These are phyloP conservation scores for Pterostichus madidus DNA, from an alignment of 2,888 invertebrate species.

Conservation along the genomic window DNA sequence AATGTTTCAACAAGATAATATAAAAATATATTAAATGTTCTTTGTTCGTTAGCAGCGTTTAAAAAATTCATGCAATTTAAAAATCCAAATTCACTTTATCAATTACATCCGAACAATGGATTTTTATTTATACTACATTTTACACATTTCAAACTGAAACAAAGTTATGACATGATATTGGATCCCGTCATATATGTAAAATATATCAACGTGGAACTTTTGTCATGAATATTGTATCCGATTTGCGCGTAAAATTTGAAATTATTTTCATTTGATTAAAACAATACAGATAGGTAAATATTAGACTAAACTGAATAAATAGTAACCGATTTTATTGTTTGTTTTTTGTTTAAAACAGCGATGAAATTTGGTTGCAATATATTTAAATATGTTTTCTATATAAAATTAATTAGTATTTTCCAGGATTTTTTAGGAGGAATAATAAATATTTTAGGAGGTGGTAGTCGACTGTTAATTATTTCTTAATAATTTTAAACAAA, in stretches of 20 bases:
- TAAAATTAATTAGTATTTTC: too few relatives aligned
- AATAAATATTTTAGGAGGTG: too few relatives aligned
- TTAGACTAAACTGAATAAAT: not conserved
- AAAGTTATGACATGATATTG: not conserved
- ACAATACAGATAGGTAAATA: slow-evolving; percentile 14
- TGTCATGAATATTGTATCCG: not conserved
- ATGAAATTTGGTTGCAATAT: too few relatives aligned
- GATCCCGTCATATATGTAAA: not conserved
- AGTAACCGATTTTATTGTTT: not conserved
- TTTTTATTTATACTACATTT: slow-evolving; percentile 33
- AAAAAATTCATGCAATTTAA: slow-evolving; percentile 8
- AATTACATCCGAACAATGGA: slow-evolving; percentile 20
- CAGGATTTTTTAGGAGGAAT: too few relatives aligned
- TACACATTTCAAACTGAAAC: not conserved
- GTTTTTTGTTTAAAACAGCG: not conserved
- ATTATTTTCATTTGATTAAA: slow-evolving; percentile 15
- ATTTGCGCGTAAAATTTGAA: not conserved
- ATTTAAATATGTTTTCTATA: too few relatives aligned
- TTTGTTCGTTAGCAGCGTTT: too few relatives aligned
- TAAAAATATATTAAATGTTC: too few relatives aligned
- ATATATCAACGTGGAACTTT: not conserved
- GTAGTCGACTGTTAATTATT: too few relatives aligned
- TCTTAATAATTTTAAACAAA: too few relatives aligned
- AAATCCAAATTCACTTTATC: slow-evolving; percentile 31
- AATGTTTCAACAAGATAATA: too few relatives aligned